These are phyloP conservation scores for Dryomyza anilis DNA, from an alignment of 2,888 invertebrate genomes.

Conservation along the genomic window DNA sequence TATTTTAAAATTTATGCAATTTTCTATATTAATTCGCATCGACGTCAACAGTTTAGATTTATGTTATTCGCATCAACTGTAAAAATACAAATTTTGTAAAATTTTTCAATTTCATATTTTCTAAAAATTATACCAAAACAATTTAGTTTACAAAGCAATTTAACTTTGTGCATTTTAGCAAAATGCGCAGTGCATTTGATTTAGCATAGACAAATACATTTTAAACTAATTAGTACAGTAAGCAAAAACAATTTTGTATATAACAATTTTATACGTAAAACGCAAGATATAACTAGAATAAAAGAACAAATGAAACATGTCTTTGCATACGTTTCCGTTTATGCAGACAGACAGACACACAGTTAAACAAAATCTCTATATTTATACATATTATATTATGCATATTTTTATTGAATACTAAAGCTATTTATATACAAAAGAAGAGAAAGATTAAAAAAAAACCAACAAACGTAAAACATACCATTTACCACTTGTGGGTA, in stretches of 20 bases:
- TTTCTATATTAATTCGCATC: too few species aligned
- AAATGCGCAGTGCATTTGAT: too few species aligned
- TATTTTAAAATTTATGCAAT: too few species aligned
- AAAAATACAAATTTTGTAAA: not conserved
- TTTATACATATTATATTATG: conserved; percentile 20
- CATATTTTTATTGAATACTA: conserved; percentile 11
- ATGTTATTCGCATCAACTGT: too few species aligned
- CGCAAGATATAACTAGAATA: not conserved
- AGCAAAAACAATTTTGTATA: conserved; percentile 21
- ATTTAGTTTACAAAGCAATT: not conserved
- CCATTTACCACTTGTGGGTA: not conserved
- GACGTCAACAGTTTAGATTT: too few species aligned
- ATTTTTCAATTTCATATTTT: too few species aligned
- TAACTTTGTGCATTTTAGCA: too few species aligned
- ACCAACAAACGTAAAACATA: too few species aligned
- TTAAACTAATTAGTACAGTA: not conserved
- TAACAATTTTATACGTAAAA: conserved; percentile 26
- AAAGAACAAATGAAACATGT: not conserved
- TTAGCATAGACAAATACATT: too few species aligned
- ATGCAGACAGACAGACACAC: conserved; percentile 18
- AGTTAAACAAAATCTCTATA: too few species aligned
- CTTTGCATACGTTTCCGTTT: conserved; percentile 16
- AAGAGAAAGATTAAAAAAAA: conserved; percentile 35
- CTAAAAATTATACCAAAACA: not conserved
- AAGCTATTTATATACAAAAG: conserved; percentile 36